phyloP scores from a whole-genome alignment of 2,113 vertebrate species.

The Epinephelus fuscoguttatus region DNA sequence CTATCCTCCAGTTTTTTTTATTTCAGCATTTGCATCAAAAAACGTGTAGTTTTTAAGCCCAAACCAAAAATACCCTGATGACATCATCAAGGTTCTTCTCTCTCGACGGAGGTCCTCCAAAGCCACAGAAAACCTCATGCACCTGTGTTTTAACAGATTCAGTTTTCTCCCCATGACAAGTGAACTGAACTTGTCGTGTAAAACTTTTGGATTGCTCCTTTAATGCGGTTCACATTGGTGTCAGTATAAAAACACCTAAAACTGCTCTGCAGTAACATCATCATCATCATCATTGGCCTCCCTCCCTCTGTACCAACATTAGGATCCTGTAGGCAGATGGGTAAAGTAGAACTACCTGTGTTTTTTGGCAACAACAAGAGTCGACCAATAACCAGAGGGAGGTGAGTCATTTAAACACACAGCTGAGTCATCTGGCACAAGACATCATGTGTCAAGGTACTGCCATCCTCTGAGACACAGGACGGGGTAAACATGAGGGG shows the following conservation, averaged over 20 bases:
- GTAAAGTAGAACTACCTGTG: neutral
- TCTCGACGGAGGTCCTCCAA: no score
- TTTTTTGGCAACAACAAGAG: neutral
- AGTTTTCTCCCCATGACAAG: no score
- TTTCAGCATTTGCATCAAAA: no score
- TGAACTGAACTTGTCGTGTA: neutral
- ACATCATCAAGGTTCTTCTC: no score
- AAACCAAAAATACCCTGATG: no score
- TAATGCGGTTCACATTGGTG: neutral
- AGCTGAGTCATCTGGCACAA: slow-evolving; percentile 29
- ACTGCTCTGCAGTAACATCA: neutral
- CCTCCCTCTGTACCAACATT: neutral
- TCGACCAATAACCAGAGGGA: neutral
- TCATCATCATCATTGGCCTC: neutral
- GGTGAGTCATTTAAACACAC: neutral
- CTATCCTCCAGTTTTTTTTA: no score
- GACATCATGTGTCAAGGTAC: neutral
- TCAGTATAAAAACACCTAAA: neutral
- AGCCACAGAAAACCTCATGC: no score
- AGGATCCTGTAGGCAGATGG: neutral
- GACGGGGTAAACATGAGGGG: slow-evolving; percentile 34
- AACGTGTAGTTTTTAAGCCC: no score
- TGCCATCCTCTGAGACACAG: slow-evolving; percentile 24
- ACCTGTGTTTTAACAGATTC: no score
- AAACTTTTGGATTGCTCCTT: neutral